Evolutionary conservation across 1,140 invertebrate species (phyloP).

Genomic region (Nasonia vitripennis): DNA sequence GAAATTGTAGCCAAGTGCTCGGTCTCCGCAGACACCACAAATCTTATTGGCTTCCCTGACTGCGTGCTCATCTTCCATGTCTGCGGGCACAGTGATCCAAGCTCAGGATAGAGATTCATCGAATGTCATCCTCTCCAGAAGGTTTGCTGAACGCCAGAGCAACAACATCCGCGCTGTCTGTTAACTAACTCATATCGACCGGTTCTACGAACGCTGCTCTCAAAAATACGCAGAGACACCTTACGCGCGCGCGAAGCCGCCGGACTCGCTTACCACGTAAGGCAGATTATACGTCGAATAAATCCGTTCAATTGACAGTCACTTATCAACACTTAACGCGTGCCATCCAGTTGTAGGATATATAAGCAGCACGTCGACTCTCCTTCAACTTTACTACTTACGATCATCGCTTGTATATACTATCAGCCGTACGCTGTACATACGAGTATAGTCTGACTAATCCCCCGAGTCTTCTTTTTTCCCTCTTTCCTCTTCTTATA

Average conservation of each 20-base stretch:
- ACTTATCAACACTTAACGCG: conserved; percentile 54
- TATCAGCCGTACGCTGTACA: not conserved
- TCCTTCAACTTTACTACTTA: not conserved
- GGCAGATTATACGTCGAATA: conserved; percentile 28
- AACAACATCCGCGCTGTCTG: not conserved
- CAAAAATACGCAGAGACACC: not conserved
- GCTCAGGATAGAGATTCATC: conserved; percentile 18
- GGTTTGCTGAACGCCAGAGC: not conserved
- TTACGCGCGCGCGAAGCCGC: too few species aligned
- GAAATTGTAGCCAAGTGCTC: conserved; percentile 97
- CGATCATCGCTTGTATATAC: not conserved
- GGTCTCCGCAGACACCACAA: conserved; percentile 92
- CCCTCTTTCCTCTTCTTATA: not conserved
- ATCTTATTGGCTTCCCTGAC: conserved; percentile 76
- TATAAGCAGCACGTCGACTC: not conserved
- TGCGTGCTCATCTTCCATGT: conserved; percentile 50
- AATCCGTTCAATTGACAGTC: conserved; percentile 40
- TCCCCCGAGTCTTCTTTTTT: not conserved
- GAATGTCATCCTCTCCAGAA: conserved; percentile 10
- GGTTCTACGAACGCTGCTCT: not conserved
- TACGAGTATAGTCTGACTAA: not conserved
- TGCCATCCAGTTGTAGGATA: conserved; percentile 7
- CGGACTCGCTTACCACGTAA: not conserved
- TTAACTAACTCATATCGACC: not conserved
- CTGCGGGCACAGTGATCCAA: not conserved